Evolutionary conservation across 2,888 invertebrate genomes (phyloP), one percentile per base, ranked within the genome.

Genomic region (Monochamus alternatus): DNA sequence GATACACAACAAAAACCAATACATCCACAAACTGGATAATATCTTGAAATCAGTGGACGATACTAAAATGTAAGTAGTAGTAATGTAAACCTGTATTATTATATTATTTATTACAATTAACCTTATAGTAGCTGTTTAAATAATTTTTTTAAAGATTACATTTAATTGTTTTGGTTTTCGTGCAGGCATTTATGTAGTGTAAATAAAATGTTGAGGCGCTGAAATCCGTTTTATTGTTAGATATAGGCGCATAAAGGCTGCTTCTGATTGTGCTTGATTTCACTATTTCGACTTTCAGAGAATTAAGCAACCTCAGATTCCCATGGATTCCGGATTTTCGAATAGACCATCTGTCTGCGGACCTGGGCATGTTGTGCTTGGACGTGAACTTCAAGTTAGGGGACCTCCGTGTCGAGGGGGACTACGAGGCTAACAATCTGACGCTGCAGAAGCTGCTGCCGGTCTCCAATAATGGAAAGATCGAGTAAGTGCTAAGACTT

Each of bases 11-110:
- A 90, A 90, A 81, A 89, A 91, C 80, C 81, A 87, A 43, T 90
- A 89, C 84, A 85, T 89, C 10, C 90, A 91, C 78, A 86, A 84
- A 22, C 83, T 92, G 78, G 91, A 91, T 77, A 90, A 91, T 77
- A 91, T 91, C 31, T 90, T 91, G 32, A 90, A 91, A 80, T 90
- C 91, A 80, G 87, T 91, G 22, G 91, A 90, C 84, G 91, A 91
- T 82, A 91, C 91, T 71, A 91, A 91, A 87, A 91, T 92, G 92
- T 92, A 89, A 91, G 79, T 78, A 12, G 43, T 8, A n/a, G 32
- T 30, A 59, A 30, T 30, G 14, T 31, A 9, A 59, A 31, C 31
- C 30, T 59, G 12, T 14, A n/a, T 10, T 1, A n/a, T 2, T 62
- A 62, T 62, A 32, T 62, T 12, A 2, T n/a, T 5, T 7, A 58